phyloP scores from a whole-genome alignment of 2,797 vertebrate genomes.

The Onychomys leucogaster region DNA sequence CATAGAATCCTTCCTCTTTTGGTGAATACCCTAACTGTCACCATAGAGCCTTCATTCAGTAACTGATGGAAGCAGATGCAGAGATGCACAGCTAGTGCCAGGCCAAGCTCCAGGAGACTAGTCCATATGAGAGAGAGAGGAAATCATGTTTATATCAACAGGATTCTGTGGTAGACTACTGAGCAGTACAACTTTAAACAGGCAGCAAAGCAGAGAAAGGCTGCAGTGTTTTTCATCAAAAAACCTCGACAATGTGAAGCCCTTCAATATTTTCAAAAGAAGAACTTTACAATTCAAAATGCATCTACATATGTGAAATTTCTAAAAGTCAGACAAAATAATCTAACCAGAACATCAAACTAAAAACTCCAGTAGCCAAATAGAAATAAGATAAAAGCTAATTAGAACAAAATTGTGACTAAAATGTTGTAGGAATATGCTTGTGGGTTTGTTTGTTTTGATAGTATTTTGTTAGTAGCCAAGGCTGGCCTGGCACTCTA shows the following conservation, averaged over 20 bases:
- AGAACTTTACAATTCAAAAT: constrained; percentile 42
- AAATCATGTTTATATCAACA: constrained; percentile 62
- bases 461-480: not conserved
- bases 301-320: not conserved
- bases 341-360: not conserved
- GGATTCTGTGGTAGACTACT: constrained; percentile 50
- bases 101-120: too few relatives aligned
- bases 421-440: not conserved
- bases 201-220: not conserved
- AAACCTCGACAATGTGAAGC: not conserved
- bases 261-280: constrained; percentile 20
- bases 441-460: not conserved
- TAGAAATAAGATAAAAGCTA: not conserved
- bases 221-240: constrained; percentile 28
- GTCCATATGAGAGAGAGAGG: too few relatives aligned
- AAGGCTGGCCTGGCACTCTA: not conserved
- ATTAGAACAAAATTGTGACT: not conserved
- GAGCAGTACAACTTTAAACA: constrained; percentile 56
- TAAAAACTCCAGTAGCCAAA: not conserved
- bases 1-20: too few relatives aligned
- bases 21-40: too few relatives aligned
- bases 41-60: too few relatives aligned
- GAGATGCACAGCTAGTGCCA: too few relatives aligned
- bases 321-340: constrained; percentile 20
- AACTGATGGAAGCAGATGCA: too few relatives aligned